phyloP scores from a whole-genome alignment of 2,797 vertebrate species.

The Hylomyscus alleni region DNA sequence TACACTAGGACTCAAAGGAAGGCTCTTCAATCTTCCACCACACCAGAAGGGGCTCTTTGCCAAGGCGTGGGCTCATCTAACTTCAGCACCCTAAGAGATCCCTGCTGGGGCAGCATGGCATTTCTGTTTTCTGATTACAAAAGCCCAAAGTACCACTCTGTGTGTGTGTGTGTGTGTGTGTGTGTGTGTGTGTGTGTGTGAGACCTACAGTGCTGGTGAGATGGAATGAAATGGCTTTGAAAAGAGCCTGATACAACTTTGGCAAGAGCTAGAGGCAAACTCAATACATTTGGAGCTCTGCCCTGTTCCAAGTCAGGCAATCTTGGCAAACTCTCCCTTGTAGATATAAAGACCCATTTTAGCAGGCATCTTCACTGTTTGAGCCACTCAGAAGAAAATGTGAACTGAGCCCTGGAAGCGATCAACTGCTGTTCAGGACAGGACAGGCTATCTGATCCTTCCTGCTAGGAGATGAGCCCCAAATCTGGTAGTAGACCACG shows the following conservation, averaged over 20 bases:
- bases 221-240: slow-evolving; percentile 63
- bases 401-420: slow-evolving; percentile 17
- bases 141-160: slow-evolving; percentile 50
- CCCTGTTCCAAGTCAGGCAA: slow-evolving; percentile 69
- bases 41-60: not conserved
- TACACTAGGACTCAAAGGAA: slow-evolving; percentile 12
- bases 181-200: slow-evolving; percentile 45
- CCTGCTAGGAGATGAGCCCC: not conserved
- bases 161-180: slow-evolving; percentile 64
- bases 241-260: slow-evolving; percentile 61
- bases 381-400: slow-evolving; percentile 59
- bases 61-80: not conserved
- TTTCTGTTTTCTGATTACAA: slow-evolving; percentile 56
- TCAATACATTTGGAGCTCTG: slow-evolving; percentile 68
- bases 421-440: not conserved
- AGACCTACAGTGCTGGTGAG: slow-evolving; percentile 60
- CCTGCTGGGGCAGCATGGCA: slow-evolving; percentile 17
- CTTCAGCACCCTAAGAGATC: not conserved
- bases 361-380: slow-evolving; percentile 53
- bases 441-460: not conserved
- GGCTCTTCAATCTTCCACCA: not conserved
- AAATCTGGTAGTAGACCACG: not conserved
- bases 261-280: slow-evolving; percentile 65
- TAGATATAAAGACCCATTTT: slow-evolving; percentile 71
- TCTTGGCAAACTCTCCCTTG: slow-evolving; percentile 72